These are phyloP conservation scores for Subanguina moxae DNA, from an alignment of 1,140 invertebrate species.

Conservation along the genomic window DNA sequence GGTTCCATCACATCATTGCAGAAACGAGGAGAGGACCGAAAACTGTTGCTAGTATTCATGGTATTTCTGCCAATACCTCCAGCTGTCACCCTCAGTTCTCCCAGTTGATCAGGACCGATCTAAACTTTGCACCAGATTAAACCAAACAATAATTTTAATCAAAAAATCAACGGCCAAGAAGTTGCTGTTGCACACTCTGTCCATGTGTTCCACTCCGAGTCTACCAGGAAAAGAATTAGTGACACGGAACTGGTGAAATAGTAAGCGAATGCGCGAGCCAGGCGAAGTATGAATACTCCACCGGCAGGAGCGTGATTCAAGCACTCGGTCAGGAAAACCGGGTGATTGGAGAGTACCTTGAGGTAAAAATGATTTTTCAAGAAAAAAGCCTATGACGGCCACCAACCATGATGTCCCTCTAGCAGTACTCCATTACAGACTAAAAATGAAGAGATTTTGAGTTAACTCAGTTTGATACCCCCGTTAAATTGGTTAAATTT, in stretches of 20 bases:
- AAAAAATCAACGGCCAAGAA: slow-evolving; percentile 6
- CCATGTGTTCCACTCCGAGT: neutral
- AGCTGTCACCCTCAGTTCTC: slow-evolving; percentile 9
- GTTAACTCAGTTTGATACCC: too few relatives aligned
- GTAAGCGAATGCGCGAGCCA: slow-evolving; percentile 42
- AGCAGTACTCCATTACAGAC: slow-evolving; percentile 46
- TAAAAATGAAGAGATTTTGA: slow-evolving; percentile 27
- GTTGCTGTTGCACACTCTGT: slow-evolving; percentile 9
- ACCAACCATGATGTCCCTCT: slow-evolving; percentile 16
- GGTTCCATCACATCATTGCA: slow-evolving; percentile 35
- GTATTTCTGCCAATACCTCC: slow-evolving; percentile 6
- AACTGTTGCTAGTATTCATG: neutral
- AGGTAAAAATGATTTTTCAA: neutral
- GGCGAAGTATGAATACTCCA: slow-evolving; percentile 49
- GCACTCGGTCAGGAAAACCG: slow-evolving; percentile 41
- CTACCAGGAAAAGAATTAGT: slow-evolving; percentile 6
- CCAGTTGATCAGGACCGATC: slow-evolving; percentile 25
- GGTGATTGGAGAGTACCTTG: slow-evolving; percentile 44
- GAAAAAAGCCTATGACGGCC: neutral
- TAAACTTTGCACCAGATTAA: neutral
- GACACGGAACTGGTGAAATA: slow-evolving; percentile 49
- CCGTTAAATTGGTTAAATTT: too few relatives aligned
- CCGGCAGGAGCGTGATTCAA: slow-evolving; percentile 27
- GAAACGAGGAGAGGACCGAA: slow-evolving; percentile 9
- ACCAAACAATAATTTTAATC: neutral